Evolutionary conservation across 2,888 invertebrate species (phyloP).

Genomic region (Conistra vaccinii): DNA sequence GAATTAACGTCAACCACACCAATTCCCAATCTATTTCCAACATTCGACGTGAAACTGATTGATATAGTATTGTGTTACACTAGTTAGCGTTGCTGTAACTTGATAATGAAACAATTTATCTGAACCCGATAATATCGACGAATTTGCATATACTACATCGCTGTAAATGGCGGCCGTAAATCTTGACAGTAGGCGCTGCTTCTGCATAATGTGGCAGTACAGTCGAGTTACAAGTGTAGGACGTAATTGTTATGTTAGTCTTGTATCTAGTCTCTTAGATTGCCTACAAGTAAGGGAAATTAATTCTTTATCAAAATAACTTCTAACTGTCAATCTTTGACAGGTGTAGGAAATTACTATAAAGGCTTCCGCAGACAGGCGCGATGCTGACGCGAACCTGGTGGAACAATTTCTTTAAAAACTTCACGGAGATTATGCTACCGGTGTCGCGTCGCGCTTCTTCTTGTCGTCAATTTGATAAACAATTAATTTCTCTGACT

Average conservation of each 20-base stretch:
- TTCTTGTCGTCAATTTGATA: too few species aligned
- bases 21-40: conserved; percentile 19
- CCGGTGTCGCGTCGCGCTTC: too few species aligned
- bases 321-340: too few species aligned
- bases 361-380: too few species aligned
- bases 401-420: too few species aligned
- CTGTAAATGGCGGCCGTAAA: conserved; percentile 43
- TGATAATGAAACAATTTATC: conserved; percentile 56
- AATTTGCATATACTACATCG: conserved; percentile 52
- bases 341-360: too few species aligned
- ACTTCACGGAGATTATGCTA: too few species aligned
- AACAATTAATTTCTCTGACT: too few species aligned
- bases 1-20: neutral
- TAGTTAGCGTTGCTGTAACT: conserved; percentile 49
- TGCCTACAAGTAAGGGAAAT: neutral
- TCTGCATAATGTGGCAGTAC: conserved; percentile 40
- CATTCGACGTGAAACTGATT: conserved; percentile 38
- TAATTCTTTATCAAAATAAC: neutral
- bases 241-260: conserved; percentile 48
- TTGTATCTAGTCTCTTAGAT: conserved; percentile 19
- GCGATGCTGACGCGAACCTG: too few species aligned
- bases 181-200: conserved; percentile 44
- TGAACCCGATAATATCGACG: conserved; percentile 44
- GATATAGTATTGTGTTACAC: conserved; percentile 49
- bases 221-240: conserved; percentile 42